A percentile compares a stretch with the other conserved stretches of the same genome.
These are phyloP conservation scores for Manis crassicaudata DNA, from an alignment of 2,797 vertebrate species.

Conservation along the genomic window DNA sequence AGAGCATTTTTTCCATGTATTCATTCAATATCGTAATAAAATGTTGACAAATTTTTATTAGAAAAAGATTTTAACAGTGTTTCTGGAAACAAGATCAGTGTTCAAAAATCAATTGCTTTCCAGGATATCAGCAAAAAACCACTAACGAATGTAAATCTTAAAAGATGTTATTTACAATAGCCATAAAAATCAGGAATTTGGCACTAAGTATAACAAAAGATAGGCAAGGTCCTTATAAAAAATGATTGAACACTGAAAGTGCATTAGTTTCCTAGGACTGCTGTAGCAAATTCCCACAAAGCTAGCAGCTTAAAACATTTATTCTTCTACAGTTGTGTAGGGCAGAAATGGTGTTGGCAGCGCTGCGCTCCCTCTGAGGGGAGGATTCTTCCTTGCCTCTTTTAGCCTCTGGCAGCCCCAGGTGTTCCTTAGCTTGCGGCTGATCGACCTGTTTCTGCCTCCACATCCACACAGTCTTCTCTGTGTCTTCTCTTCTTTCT, in stretches of 20 bases:
- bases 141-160: not conserved
- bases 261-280: not conserved
- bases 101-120: not conserved
- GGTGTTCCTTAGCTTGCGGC: not conserved
- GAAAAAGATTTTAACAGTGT: not conserved
- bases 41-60: not conserved
- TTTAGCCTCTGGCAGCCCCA: not conserved
- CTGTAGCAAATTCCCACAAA: not conserved
- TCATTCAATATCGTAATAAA: not conserved
- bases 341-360: not conserved
- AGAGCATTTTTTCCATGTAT: not conserved
- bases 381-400: not conserved
- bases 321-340: not conserved
- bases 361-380: not conserved
- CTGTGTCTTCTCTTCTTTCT: not conserved
- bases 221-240: not conserved
- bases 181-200: not conserved
- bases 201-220: not conserved
- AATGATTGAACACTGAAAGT: not conserved
- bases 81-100: not conserved
- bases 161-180: not conserved
- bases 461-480: not conserved
- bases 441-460: not conserved
- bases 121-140: slow-evolving; percentile 24
- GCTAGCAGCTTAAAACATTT: not conserved